Evolutionary conservation across 2,113 vertebrate genomes (phyloP).

Genomic region (Thunnus maccoyii): DNA sequence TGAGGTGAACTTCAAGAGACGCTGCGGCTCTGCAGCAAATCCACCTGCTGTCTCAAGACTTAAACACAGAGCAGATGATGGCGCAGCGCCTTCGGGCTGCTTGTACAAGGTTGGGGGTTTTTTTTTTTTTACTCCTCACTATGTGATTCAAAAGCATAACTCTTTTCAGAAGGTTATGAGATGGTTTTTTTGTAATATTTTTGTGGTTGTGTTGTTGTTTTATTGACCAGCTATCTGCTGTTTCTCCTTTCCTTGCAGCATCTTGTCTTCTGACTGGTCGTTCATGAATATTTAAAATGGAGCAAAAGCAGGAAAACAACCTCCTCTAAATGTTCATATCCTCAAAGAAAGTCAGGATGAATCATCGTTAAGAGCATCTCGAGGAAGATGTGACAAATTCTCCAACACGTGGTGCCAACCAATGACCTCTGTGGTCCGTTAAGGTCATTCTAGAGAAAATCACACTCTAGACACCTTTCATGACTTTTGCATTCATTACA

Average conservation of each 20-base stretch:
- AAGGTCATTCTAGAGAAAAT: neutral
- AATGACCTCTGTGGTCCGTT: neutral
- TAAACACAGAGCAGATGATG: slow-evolving; percentile 41
- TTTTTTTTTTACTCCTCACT: too few relatives aligned
- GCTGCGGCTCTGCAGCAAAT: slow-evolving; percentile 14
- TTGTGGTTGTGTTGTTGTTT: neutral
- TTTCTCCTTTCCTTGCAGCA: neutral
- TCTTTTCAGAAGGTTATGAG: neutral
- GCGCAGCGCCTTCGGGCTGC: slow-evolving; percentile 15
- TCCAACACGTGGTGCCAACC: neutral
- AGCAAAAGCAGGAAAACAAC: neutral
- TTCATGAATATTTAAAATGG: neutral
- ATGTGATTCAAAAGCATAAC: neutral
- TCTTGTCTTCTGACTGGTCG: neutral
- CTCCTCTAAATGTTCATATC: neutral
- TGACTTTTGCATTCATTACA: neutral
- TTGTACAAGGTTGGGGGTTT: neutral
- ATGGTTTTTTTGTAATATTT: neutral
- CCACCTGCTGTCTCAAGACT: slow-evolving; percentile 34
- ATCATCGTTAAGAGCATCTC: neutral
- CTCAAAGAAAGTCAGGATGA: neutral
- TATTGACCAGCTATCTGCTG: too few relatives aligned
- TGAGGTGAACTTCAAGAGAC: slow-evolving; percentile 53
- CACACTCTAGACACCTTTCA: neutral
- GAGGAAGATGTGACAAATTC: neutral